Percentiles rank a stretch among this genome's conserved stretches.
Evolutionary conservation across 2,888 invertebrate species (phyloP).

Genomic region (Chrysina gloriosa): DNA sequence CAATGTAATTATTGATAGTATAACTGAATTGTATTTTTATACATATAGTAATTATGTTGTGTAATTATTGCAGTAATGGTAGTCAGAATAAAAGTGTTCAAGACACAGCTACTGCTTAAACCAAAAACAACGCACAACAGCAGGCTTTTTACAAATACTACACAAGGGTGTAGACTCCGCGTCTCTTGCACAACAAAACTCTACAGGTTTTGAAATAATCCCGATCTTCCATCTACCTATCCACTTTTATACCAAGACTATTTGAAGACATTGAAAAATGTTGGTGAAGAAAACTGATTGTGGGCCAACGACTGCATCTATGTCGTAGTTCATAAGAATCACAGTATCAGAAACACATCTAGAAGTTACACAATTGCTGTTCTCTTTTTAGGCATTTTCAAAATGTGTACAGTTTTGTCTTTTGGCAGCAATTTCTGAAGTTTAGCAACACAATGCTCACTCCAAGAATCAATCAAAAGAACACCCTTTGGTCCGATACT

Average conservation of each 20-base stretch:
- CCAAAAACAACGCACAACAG: too few species aligned
- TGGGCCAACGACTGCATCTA: neutral
- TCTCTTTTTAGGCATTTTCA: too few species aligned
- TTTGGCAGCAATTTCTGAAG: conserved; percentile 7
- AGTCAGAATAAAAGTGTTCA: too few species aligned
- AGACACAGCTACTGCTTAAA: too few species aligned
- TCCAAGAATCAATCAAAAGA: neutral
- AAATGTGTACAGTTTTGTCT: conserved; percentile 5
- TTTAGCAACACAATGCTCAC: conserved; percentile 5
- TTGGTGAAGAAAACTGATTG: too few species aligned
- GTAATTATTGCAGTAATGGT: too few species aligned
- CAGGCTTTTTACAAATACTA: too few species aligned
- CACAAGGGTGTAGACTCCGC: too few species aligned
- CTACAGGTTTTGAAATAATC: neutral
- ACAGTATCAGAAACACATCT: neutral
- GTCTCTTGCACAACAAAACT: too few species aligned
- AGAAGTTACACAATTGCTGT: neutral
- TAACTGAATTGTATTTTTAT: too few species aligned
- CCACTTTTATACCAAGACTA: neutral
- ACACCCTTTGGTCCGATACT: neutral
- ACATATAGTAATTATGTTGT: too few species aligned
- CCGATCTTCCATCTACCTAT: neutral
- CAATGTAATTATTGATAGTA: too few species aligned
- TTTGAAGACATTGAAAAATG: neutral
- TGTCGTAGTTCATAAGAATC: neutral